A percentile compares a stretch with the other conserved stretches of the same genome.
Conservation (phyloP, 2,113 vertebrate genomes). For the Phyllostomus hastatus region DNA sequence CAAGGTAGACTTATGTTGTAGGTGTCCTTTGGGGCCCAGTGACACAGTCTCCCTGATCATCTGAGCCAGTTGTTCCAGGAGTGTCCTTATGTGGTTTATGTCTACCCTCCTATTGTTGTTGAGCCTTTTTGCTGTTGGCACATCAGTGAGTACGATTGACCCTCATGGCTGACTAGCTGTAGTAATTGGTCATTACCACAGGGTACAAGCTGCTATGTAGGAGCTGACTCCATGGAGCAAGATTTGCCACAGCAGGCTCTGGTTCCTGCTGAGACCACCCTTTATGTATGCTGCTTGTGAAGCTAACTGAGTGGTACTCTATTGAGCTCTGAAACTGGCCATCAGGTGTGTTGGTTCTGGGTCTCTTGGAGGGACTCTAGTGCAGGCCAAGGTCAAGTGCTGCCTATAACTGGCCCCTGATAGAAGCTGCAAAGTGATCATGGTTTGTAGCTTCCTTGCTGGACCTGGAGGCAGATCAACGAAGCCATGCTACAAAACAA, state of each 20-base stretch:
- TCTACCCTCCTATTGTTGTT: not conserved
- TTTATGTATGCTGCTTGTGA: not conserved
- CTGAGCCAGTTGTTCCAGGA: not conserved
- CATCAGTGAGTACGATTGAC: not conserved
- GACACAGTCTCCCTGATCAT: not conserved
- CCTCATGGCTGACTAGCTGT: not conserved
- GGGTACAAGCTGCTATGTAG: not conserved
- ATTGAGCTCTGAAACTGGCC: not conserved
- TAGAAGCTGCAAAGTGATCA: not conserved
- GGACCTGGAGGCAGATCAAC: not conserved
- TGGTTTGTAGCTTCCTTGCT: not conserved
- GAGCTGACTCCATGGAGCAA: not conserved
- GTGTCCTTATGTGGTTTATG: not conserved
- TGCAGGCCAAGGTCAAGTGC: not conserved
- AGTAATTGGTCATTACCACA: not conserved
- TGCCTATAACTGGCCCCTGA: not conserved
- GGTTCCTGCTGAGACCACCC: not conserved
- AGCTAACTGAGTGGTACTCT: not conserved
- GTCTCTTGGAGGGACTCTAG: not conserved
- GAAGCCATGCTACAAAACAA: not conserved
- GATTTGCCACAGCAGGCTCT: not conserved
- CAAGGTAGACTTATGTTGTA: not conserved
- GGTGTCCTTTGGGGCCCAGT: not conserved
- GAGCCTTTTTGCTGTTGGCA: not conserved
- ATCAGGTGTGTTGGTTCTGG: not conserved